Base-by-base conservation (phyloP, 2,113 vertebrate species). In the Charadrius vociferus region DNA sequence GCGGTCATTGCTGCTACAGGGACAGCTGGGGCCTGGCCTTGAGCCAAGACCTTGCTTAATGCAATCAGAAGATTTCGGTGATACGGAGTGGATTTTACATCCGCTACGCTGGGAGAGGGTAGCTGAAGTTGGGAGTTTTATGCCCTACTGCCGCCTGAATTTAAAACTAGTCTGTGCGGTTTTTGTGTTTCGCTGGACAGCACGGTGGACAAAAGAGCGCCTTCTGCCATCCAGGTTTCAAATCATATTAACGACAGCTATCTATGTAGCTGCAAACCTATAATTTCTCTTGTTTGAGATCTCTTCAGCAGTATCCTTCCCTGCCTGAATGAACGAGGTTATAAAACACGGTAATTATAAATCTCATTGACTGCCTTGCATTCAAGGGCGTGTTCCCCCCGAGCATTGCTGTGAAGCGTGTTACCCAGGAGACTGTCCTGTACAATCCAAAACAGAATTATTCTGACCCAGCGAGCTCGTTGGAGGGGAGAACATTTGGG, bases 291-390 rank as follows among this genome's bases (percentile, higher is more conserved):
- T 37, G n/a, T 91, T 41, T 81, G 49, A 94, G 65, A 47, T 79
- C 80, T 77, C 94, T 83, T 92, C 72, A 73, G 71, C 85, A 62
- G 47, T 39, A 84, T 47, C 72, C 56, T 94, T 86, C 65, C 83
- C 75, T 92, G 96, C 86, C 96, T 96, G 96, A 95, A 88, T 91
- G 93, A 95, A 27, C 3, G 7, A 89, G 86, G 83, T 94, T 95
- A 93, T 91, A 91, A 96, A 97, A 92, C 91, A 84, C 27, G 0
- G 91, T 95, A 94, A 96, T 97, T 97, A 95, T 68, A 96, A 97
- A 87, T 95, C 95, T 96, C 95, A 89, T 91, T 95, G 96, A 94
- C 93, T 96, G 95, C 93, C 95, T 93, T 65, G 91, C 83, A 41
- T 95, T 84, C 86, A 93, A 94, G 95, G 95, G 93, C 73, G 52